These are phyloP conservation scores for Actinernus sp. DNA, from an alignment of 92 coral and sea anemone genomes.

Conservation along the genomic window DNA sequence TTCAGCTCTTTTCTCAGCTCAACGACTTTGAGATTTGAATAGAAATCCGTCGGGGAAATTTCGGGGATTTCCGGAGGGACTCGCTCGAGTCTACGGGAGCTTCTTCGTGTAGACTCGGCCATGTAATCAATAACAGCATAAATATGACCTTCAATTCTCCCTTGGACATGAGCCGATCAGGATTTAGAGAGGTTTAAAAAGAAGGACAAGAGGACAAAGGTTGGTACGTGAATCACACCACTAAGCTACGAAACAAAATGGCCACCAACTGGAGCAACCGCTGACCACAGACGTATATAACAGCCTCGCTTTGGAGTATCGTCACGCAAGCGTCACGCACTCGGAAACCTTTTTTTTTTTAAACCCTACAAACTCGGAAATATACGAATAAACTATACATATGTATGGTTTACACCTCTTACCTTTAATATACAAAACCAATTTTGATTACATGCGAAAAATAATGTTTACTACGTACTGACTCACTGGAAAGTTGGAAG, in stretches of 20 bases:
- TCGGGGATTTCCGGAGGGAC: constrained; percentile 68
- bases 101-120: constrained; percentile 79
- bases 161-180: too few relatives aligned
- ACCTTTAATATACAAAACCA: too few relatives aligned
- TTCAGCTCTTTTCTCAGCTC: constrained; percentile 78
- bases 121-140: too few relatives aligned
- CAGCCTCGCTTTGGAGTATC: constrained; percentile 11
- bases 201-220: background rate
- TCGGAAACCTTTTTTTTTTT: too few relatives aligned
- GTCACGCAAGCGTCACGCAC: too few relatives aligned
- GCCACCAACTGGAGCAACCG: constrained; percentile 19
- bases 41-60: constrained; percentile 10
- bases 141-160: too few relatives aligned
- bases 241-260: constrained; percentile 11
- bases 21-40: constrained; percentile 60
- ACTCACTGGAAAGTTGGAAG: too few relatives aligned
- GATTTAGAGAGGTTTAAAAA: background rate
- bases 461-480: too few relatives aligned
- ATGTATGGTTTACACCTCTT: too few relatives aligned
- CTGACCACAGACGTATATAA: constrained; percentile 23
- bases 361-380: too few relatives aligned
- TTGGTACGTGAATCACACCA: background rate
- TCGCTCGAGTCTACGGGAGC: constrained; percentile 78
- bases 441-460: too few relatives aligned
- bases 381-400: too few relatives aligned